Base-by-base conservation (phyloP, 1,140 invertebrate species). In the Carcinoscorpius rotundicauda region DNA sequence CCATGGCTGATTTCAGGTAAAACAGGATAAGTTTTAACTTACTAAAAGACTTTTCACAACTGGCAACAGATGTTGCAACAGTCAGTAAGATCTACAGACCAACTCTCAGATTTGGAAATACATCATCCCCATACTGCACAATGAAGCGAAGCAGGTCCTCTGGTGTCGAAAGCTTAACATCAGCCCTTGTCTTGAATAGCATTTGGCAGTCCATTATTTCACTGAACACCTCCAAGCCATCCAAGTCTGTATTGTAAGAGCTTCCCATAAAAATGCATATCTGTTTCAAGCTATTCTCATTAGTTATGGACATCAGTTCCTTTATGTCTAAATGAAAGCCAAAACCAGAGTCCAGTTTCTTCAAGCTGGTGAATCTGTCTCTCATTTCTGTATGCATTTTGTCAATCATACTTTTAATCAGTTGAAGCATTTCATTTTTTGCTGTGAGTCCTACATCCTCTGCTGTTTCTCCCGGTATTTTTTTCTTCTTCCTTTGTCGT, bases 401-500 rank as follows among this genome's bases (percentile, higher is more conserved):
- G 66, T 63, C 67, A 49, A 68, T 55, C n/a, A 68, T 52, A 51
- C 53, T 66, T 62, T 66, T 66, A 65, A 66, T 60, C 5, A 68
- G 51, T 3, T 51, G 61, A 5, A 51, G 50, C 62, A 68, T 68
- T 64, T 68, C 61, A 56, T 63, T 55, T 64, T 64, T 50, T 67
- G 65, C 64, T 63, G 61, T 56, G 8, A 67, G 59, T 6, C 52
- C 52, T 6, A 63, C 6, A 29, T 29, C 29, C 29, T 29, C 29
- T 29, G 29, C 29, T 29, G 29, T 29, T 29, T 29, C 29, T 29
- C 29, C 29, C 0, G 0, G 0, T 2, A 29, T 29, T 29, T 29
- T 29, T 29, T 29, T 29, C 29, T 29, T 29, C 29, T 29, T 29
- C 29, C 29, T 29, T 29, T 29, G 2, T 2, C 29, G 29, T 29